These are phyloP conservation scores for Dimorphilus gyrociliatus DNA, from an alignment of 2,888 invertebrate species.

Conservation along the genomic window DNA sequence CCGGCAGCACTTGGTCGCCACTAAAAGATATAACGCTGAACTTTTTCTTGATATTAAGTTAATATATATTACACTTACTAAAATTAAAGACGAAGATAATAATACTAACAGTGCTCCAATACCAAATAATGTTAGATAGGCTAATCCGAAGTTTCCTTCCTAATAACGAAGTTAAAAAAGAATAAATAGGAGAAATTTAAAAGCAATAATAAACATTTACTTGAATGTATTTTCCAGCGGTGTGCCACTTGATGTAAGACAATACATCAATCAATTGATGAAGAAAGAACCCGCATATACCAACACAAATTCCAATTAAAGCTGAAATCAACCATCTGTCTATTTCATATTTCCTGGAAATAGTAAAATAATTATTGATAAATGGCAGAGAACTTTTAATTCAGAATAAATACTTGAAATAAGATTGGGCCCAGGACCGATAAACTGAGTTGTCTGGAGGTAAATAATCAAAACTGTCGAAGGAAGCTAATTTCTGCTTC, in stretches of 20 bases:
- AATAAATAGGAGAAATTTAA: too few relatives aligned
- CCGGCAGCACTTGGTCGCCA: constrained; percentile 20
- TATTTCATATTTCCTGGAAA: constrained; percentile 12
- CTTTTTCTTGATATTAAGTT: too few relatives aligned
- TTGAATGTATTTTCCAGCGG: constrained; percentile 8
- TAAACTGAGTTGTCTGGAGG: constrained; percentile 25
- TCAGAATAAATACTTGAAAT: constrained; percentile 19
- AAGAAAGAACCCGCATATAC: constrained; percentile 20
- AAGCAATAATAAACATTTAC: too few relatives aligned
- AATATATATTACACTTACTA: too few relatives aligned
- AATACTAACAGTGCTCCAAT: too few relatives aligned
- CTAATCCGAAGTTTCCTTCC: too few relatives aligned
- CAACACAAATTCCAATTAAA: constrained; percentile 20
- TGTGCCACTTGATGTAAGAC: constrained; percentile 11
- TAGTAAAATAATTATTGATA: too few relatives aligned
- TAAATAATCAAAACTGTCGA: constrained; percentile 26
- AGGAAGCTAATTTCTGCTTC: constrained; percentile 18
- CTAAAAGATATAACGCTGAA: constrained; percentile 20
- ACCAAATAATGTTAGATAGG: too few relatives aligned
- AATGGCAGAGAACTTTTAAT: too few relatives aligned
- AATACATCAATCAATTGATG: constrained; percentile 15
- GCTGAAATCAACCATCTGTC: constrained; percentile 26
- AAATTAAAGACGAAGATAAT: too few relatives aligned
- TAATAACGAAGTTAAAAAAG: too few relatives aligned
- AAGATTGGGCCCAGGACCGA: constrained; percentile 19